Evolutionary conservation across 2,113 vertebrate genomes (phyloP).

Genomic region (Ptilorrhoa leucosticta): DNA sequence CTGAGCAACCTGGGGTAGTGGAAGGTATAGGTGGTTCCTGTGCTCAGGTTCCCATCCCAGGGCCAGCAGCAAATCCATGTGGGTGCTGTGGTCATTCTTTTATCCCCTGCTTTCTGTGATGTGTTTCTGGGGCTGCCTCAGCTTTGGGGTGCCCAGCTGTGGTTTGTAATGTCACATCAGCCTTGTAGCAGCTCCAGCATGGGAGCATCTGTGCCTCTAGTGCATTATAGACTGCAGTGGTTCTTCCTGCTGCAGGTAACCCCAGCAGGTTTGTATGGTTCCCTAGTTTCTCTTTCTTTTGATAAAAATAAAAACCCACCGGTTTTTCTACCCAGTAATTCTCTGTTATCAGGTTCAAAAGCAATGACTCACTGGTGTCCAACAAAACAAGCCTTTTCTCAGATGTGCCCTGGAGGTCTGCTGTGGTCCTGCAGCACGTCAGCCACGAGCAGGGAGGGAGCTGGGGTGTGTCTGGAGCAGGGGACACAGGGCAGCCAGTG

Average conservation of each 20-base stretch:
- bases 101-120: not conserved
- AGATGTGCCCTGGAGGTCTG: rapidly evolving
- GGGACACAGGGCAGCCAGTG: rapidly evolving
- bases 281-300: not conserved
- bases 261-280: not conserved
- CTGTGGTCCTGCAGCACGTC: not conserved
- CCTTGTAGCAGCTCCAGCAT: not conserved
- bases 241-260: not conserved
- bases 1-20: rapidly evolving
- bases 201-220: not conserved
- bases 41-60: not conserved
- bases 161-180: not conserved
- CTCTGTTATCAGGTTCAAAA: not conserved
- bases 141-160: not conserved
- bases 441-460: rapidly evolving
- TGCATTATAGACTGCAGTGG: rapidly evolving
- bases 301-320: not conserved
- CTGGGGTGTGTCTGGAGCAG: not conserved
- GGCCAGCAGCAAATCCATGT: rapidly evolving
- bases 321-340: not conserved
- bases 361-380: not conserved
- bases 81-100: not conserved
- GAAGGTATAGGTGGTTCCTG: not conserved
- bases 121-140: not conserved
- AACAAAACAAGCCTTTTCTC: not conserved